These are phyloP conservation scores for Macquaria australasica DNA, from an alignment of 2,113 vertebrate species.

Conservation along the genomic window DNA sequence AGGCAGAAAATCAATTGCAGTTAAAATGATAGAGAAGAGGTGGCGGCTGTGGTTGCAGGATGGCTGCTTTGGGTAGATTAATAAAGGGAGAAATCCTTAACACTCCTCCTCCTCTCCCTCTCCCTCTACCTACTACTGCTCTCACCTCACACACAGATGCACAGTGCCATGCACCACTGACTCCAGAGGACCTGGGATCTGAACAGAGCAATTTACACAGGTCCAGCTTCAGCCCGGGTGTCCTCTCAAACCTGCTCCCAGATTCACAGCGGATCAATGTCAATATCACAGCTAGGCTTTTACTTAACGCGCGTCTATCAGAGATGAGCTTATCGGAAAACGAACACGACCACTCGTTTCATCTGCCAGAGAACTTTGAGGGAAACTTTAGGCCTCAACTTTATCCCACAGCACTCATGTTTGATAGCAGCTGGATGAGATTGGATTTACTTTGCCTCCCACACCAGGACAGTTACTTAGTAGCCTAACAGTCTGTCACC, in stretches of 20 bases:
- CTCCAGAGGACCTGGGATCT: constrained; percentile 62
- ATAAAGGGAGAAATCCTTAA: constrained; percentile 71
- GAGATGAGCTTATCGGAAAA: constrained; percentile 81
- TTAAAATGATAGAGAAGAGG: constrained; percentile 82
- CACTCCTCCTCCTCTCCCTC: constrained; percentile 18
- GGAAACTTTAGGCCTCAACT: constrained; percentile 69
- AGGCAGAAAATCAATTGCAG: constrained; percentile 83
- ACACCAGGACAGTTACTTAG: constrained; percentile 54
- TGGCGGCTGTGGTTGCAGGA: constrained; percentile 65
- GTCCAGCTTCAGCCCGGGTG: constrained; percentile 58
- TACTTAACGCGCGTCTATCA: constrained; percentile 80
- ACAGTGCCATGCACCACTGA: constrained; percentile 65
- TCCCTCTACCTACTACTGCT: constrained; percentile 5
- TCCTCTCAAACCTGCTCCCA: constrained; percentile 55
- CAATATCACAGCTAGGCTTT: constrained; percentile 79
- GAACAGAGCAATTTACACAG: constrained; percentile 76
- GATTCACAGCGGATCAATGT: constrained; percentile 78
- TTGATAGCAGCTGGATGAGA: constrained; percentile 51
- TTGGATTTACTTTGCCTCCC: constrained; percentile 52
- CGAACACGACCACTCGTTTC: constrained; percentile 52
- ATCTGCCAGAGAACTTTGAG: constrained; percentile 59
- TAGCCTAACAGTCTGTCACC: constrained; percentile 54
- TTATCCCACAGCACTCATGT: constrained; percentile 50
- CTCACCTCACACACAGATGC: constrained; percentile 24
- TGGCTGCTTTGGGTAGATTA: constrained; percentile 79